phyloP scores from a whole-genome alignment of 2,113 vertebrate genomes.

The Phainopepla nitens region DNA sequence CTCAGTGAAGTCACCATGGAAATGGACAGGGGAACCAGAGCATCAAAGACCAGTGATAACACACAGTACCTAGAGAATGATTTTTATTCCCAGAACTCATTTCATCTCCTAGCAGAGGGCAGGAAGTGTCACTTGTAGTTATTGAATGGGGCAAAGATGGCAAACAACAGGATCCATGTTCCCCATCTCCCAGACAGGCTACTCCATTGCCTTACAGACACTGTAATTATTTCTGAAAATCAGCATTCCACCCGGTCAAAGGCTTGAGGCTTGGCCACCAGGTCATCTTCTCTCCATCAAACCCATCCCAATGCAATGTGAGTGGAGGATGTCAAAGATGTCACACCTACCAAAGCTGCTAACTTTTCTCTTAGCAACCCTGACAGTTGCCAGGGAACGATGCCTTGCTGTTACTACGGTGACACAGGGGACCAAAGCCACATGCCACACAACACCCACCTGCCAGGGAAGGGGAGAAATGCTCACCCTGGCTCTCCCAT shows the following conservation, averaged over 20 bases:
- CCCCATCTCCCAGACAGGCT: neutral
- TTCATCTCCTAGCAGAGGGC: neutral
- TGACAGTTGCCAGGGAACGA: conserved; percentile 19
- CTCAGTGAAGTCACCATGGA: neutral
- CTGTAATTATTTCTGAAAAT: neutral
- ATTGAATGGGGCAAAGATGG: neutral
- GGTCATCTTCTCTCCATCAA: neutral
- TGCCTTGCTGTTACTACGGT: neutral
- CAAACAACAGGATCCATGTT: neutral
- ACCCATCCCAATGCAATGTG: neutral
- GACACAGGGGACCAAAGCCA: conserved; percentile 16
- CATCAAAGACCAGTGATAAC: neutral
- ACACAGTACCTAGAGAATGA: neutral
- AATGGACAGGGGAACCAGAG: neutral
- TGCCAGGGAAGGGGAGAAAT: neutral
- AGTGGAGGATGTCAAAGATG: neutral
- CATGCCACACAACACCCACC: neutral
- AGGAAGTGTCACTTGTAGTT: neutral
- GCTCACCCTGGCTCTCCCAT: neutral
- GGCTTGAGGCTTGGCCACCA: neutral
- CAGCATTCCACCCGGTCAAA: neutral
- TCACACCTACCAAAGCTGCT: neutral
- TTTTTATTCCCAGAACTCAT: neutral
- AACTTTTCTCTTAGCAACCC: conserved; percentile 33
- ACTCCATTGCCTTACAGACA: neutral